A percentile compares a stretch with the other conserved stretches of the same genome.
Evolutionary conservation across 2,797 vertebrate genomes (phyloP).

Genomic region (Gymnodraco acuticeps): DNA sequence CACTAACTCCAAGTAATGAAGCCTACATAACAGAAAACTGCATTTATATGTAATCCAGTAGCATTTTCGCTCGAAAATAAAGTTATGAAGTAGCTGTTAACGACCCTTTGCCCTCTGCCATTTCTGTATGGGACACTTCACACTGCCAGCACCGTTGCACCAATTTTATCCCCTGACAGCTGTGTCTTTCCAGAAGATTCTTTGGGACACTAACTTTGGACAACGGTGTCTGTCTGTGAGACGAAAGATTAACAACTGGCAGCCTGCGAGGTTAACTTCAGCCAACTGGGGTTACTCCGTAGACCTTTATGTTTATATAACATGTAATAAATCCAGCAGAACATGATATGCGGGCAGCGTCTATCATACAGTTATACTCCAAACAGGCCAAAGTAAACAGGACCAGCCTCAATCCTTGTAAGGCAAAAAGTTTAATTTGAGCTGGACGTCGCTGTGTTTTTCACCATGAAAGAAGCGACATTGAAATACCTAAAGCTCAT

Average conservation of each 20-base stretch:
- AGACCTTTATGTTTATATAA: constrained; percentile 35
- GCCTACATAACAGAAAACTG: background rate
- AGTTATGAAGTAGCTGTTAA: constrained; percentile 63
- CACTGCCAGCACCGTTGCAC: constrained; percentile 76
- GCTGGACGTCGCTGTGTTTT: constrained; percentile 69
- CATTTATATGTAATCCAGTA: constrained; percentile 15
- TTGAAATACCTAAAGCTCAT: constrained; percentile 69
- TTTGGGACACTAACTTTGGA: constrained; percentile 86
- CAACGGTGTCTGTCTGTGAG: constrained; percentile 80
- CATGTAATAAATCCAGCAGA: constrained; percentile 16
- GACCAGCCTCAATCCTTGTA: constrained; percentile 81
- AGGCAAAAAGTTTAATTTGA: constrained; percentile 85
- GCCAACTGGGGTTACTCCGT: constrained; percentile 41
- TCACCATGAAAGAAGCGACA: constrained; percentile 80
- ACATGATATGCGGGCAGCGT: constrained; percentile 26
- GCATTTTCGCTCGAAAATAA: constrained; percentile 22
- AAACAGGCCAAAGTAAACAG: constrained; percentile 32
- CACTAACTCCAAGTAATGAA: background rate
- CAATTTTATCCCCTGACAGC: constrained; percentile 88
- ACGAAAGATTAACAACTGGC: constrained; percentile 76
- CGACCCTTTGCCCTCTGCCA: constrained; percentile 85
- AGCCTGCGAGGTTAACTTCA: constrained; percentile 51
- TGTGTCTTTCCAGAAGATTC: constrained; percentile 87
- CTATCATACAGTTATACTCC: constrained; percentile 7
- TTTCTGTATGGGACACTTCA: constrained; percentile 70